Evolutionary conservation across 2,797 vertebrate species (phyloP), one percentile per base, ranked within the genome.

Genomic region (Mustela erminea): DNA sequence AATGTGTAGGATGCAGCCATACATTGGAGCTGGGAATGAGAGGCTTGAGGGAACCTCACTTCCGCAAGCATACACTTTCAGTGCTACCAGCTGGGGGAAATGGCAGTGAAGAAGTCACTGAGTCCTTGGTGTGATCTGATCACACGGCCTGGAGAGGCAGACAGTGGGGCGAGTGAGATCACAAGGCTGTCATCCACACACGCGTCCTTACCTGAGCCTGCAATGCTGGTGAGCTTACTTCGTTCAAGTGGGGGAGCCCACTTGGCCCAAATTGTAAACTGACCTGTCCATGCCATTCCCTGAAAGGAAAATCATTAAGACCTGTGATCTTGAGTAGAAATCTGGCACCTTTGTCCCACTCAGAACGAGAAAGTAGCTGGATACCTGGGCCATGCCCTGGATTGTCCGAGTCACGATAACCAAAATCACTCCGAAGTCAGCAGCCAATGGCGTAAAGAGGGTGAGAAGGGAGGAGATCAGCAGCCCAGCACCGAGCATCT

Each of bases 251-350:
- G 99, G 2, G 99, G 99, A 23, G 99, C 99, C 99, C 99, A 99
- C n/a, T 99, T 99, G 11, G 99, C 99, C 99, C 99, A 99, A 97
- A 99, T 99, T 0, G 99, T 99, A 98, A 99, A 99, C 99, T 99
- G 99, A 52, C 99, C 99, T 0, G 99, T 99, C 97, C 98, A 99
- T 0, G 99, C 99, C 97, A 99, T 99, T 0, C 99, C 99, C 99
- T 99, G 80, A 32, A 98, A 97, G 23, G 74, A 83, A 92, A 87
- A 70, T 68, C 32, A 38, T 29, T n/a, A 38, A 91, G 72, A 54
- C 20, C 20, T 81, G 64, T 43, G 29, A 35, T 74, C 14, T 43
- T 43, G 58, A 32, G n/a, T 14, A 56, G 81, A 90, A 43, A 20
- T 60, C 5, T 3, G 38, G 21, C 41, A 49, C 35, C 86, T 32